phyloP scores from a whole-genome alignment of 2,113 vertebrate species.

The Numida meleagris region DNA sequence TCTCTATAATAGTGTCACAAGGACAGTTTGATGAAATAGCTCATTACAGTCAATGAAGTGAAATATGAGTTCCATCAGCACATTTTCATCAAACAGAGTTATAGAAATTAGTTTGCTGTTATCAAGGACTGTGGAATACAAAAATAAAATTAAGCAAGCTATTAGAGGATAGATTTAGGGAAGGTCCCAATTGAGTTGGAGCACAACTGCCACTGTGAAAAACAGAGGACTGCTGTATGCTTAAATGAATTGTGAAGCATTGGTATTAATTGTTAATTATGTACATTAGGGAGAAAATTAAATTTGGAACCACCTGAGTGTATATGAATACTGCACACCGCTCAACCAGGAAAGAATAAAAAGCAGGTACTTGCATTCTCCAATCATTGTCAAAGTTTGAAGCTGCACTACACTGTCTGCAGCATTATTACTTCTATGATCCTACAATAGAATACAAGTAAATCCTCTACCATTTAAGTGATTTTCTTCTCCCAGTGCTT shows the following conservation, averaged over 20 bases:
- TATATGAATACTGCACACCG: neutral
- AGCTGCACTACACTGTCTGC: neutral
- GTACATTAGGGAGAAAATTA: conserved; percentile 41
- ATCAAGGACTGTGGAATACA: conserved; percentile 75
- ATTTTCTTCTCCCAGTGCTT: neutral
- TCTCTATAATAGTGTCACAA: conserved; percentile 80
- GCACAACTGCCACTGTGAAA: conserved; percentile 55
- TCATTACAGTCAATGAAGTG: conserved; percentile 87
- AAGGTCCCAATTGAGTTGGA: conserved; percentile 67
- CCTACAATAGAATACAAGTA: neutral
- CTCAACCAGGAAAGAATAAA: neutral
- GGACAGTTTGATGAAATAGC: conserved; percentile 88
- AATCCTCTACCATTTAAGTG: neutral
- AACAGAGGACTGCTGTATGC: conserved; percentile 36
- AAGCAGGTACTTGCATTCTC: neutral
- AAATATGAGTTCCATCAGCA: conserved; percentile 86
- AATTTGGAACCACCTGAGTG: conserved; percentile 30
- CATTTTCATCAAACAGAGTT: conserved; percentile 82
- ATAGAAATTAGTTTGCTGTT: conserved; percentile 83
- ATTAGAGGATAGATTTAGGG: conserved; percentile 70
- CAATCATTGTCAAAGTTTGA: neutral
- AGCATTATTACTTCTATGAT: neutral
- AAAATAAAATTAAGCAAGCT: conserved; percentile 81
- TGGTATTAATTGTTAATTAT: conserved; percentile 60
- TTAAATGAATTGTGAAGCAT: conserved; percentile 63